A percentile compares a stretch with the other conserved stretches of the same genome.
phyloP scores from a whole-genome alignment of 1,140 invertebrate species.

The Matsumurasca onukii region DNA sequence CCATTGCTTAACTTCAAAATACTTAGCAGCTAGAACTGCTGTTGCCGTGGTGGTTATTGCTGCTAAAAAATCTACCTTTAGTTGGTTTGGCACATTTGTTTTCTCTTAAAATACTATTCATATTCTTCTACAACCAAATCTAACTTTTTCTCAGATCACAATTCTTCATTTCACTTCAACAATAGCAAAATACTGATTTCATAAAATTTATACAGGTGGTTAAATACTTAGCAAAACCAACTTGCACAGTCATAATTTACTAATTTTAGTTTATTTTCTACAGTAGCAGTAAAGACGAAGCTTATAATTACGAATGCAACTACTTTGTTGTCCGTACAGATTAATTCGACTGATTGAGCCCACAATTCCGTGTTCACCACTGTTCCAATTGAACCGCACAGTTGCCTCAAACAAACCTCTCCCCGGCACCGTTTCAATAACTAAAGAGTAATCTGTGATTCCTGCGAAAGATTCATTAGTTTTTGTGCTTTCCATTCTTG shows the following conservation, averaged over 20 bases:
- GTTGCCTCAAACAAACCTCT: constrained; percentile 47
- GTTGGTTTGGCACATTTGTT: too few relatives aligned
- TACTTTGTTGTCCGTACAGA: constrained; percentile 73
- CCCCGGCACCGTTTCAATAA: constrained; percentile 39
- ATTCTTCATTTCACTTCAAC: too few relatives aligned
- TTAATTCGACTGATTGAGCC: constrained; percentile 75
- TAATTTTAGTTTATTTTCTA: not conserved
- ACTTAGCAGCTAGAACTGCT: too few relatives aligned
- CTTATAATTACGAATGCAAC: constrained; percentile 69
- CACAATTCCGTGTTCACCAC: constrained; percentile 46
- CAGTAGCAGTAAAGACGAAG: constrained; percentile 81
- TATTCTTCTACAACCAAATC: too few relatives aligned
- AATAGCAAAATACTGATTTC: too few relatives aligned
- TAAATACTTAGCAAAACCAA: too few relatives aligned
- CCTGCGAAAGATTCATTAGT: not conserved
- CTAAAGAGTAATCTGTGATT: constrained; percentile 35
- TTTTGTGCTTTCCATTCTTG: constrained; percentile 34
- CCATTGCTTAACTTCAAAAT: too few relatives aligned
- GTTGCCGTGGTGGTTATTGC: too few relatives aligned
- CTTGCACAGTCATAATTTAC: not conserved
- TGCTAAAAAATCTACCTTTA: too few relatives aligned
- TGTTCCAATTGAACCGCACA: constrained; percentile 48
- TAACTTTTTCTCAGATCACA: too few relatives aligned
- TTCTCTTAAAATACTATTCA: too few relatives aligned
- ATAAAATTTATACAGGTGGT: too few relatives aligned